Percentiles rank a stretch among this genome's conserved stretches.
Evolutionary conservation across 2,888 invertebrate species (phyloP).

Genomic region (Tribolium freemani): DNA sequence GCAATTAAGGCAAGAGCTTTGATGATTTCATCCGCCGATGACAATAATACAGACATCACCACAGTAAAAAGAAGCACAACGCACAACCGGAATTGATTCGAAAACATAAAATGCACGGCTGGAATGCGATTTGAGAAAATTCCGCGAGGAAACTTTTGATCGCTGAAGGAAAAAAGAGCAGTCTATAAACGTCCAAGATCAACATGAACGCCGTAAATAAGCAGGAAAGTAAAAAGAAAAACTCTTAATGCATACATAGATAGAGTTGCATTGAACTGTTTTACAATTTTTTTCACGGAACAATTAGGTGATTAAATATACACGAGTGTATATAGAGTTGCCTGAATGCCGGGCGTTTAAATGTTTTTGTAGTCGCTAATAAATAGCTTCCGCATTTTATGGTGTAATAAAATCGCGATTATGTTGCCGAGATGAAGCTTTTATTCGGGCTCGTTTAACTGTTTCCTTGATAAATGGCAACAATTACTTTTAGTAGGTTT

Average conservation of each 20-base stretch:
- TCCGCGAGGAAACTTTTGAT: constrained; percentile 1
- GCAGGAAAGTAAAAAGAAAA: constrained; percentile 3
- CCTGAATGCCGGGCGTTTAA: neutral
- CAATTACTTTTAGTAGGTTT: neutral
- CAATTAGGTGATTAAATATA: neutral
- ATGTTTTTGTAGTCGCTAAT: neutral
- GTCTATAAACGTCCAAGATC: neutral
- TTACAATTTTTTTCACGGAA: neutral
- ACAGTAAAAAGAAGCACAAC: constrained; percentile 6
- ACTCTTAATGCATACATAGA: neutral
- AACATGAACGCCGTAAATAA: constrained; percentile 3
- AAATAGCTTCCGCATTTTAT: constrained; percentile 19
- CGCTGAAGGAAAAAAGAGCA: neutral
- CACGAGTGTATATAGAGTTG: neutral
- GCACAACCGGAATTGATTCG: constrained; percentile 1
- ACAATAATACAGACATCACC: constrained; percentile 13
- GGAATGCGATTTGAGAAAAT: constrained; percentile 1
- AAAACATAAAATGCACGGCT: neutral
- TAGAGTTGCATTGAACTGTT: neutral
- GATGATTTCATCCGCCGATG: neutral
- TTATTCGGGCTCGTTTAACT: constrained; percentile 14
- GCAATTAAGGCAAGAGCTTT: constrained; percentile 21
- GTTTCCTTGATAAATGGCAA: neutral
- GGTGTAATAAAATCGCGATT: constrained; percentile 13
- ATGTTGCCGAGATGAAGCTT: constrained; percentile 2